Conservation (phyloP, 2,888 invertebrate species). For the Plagodis pulveraria region DNA sequence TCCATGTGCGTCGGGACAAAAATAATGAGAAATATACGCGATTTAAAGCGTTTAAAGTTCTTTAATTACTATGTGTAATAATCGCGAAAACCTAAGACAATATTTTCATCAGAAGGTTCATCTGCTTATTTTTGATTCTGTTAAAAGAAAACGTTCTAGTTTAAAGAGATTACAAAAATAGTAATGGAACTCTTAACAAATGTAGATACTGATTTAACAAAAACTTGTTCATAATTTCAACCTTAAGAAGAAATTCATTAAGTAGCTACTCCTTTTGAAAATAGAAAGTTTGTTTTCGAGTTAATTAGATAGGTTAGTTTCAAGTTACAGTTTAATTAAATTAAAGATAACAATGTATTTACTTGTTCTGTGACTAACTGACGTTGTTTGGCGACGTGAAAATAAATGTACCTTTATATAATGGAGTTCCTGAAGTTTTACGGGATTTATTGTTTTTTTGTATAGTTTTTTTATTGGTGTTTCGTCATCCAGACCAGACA, state of each 20-base stretch:
- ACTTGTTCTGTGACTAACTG: not conserved
- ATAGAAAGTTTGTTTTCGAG: not conserved
- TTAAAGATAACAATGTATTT: not conserved
- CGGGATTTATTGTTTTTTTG: too few species aligned
- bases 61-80: too few species aligned
- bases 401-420: not conserved
- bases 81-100: too few species aligned
- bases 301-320: not conserved
- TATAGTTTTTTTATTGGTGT: too few species aligned
- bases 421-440: not conserved
- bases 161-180: too few species aligned
- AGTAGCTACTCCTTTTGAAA: constrained; percentile 3
- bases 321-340: not conserved
- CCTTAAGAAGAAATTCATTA: constrained; percentile 16
- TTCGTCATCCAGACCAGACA: too few species aligned
- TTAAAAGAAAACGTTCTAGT: too few species aligned
- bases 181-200: not conserved
- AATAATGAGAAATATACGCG: too few species aligned
- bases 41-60: too few species aligned
- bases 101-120: too few species aligned
- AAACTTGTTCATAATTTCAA: constrained; percentile 13
- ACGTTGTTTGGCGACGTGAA: not conserved
- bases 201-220: not conserved
- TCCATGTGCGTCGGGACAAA: too few species aligned
- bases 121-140: too few species aligned